Conservation (phyloP, 2,113 vertebrate species). For the Astur gentilis region DNA sequence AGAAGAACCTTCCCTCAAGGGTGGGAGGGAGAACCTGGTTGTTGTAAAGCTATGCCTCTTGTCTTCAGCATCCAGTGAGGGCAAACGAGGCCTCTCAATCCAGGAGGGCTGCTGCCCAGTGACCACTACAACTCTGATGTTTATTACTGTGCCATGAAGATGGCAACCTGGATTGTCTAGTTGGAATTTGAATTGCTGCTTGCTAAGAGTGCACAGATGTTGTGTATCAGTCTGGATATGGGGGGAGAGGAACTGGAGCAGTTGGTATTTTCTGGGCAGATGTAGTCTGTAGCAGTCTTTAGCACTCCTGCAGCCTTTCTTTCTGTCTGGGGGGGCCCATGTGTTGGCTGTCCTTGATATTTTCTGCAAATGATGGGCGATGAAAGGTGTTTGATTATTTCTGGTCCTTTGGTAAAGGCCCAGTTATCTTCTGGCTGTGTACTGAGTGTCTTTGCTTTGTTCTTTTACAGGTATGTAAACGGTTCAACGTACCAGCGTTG, state of each 20-base stretch:
- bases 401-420: background rate
- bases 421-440: background rate
- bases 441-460: background rate
- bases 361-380: background rate
- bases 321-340: rapidly evolving
- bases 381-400: background rate
- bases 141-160: background rate
- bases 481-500: slow-evolving; percentile 96
- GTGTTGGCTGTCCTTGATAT: background rate
- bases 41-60: background rate
- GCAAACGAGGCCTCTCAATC: background rate
- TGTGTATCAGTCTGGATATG: background rate
- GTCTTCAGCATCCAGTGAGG: background rate
- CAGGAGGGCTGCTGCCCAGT: background rate
- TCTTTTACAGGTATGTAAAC: slow-evolving; percentile 84
- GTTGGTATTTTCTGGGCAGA: background rate
- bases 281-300: background rate
- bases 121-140: background rate
- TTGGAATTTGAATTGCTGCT: background rate
- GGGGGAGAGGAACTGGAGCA: background rate
- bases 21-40: background rate
- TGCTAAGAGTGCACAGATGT: background rate
- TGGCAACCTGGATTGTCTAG: background rate
- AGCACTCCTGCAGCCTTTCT: background rate
- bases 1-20: background rate